Percentiles rank a stretch among this genome's conserved stretches.
Evolutionary conservation across 2,113 vertebrate genomes (phyloP).

Genomic region (Rhizomys pruinosus): DNA sequence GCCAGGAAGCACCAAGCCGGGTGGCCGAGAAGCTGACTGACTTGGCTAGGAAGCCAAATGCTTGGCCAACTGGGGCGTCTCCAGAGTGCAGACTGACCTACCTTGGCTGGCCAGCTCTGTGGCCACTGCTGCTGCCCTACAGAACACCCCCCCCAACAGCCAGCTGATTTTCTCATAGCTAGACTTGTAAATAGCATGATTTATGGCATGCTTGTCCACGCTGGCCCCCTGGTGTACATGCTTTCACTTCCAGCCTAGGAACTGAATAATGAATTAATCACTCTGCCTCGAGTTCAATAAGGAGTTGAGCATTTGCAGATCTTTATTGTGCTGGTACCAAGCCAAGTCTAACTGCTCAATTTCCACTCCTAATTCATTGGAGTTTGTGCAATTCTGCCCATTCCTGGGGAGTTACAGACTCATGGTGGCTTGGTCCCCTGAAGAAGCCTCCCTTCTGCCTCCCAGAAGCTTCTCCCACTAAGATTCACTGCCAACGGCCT

Average conservation of each 20-base stretch:
- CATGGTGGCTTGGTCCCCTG: background rate
- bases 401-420: conserved; percentile 72
- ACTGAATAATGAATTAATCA: conserved; percentile 86
- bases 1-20: conserved; percentile 65
- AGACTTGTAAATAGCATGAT: conserved; percentile 87
- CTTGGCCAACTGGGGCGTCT: conserved; percentile 63
- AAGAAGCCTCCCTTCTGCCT: background rate
- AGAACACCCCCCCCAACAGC: conserved; percentile 77
- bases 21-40: conserved; percentile 65
- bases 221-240: conserved; percentile 82
- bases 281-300: conserved; percentile 83
- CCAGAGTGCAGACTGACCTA: conserved; percentile 43
- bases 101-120: background rate
- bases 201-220: conserved; percentile 84
- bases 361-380: conserved; percentile 78
- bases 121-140: background rate
- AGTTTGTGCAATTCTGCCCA: conserved; percentile 58
- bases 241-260: conserved; percentile 85
- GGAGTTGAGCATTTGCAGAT: conserved; percentile 81
- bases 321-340: conserved; percentile 80
- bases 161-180: conserved; percentile 85
- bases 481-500: conserved; percentile 42
- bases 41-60: conserved; percentile 58
- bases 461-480: background rate
- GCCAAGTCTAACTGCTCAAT: conserved; percentile 81